Evolutionary conservation across 2,888 invertebrate genomes (phyloP), one percentile per base, ranked within the genome.

Genomic region (Xestia xanthographa): DNA sequence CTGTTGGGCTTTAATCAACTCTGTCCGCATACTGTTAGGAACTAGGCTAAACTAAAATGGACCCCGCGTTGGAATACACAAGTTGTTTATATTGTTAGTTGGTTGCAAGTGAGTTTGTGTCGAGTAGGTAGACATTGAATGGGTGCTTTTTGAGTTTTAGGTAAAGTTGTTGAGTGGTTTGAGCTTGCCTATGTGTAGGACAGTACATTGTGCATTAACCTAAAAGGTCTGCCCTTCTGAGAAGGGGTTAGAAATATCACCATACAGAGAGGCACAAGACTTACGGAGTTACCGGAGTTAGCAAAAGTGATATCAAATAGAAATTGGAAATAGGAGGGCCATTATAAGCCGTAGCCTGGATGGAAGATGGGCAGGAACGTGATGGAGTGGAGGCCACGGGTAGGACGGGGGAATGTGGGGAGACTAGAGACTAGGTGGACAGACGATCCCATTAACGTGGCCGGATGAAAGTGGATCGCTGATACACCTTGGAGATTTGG

Each of bases 11-110:
- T 62, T 58, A 80, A 67, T 83, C 56, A 67, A 63, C 56, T 66
- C 38, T 45, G 80, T 71, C 43, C 50, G 14, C 48, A 50, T 48
- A 63, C 34, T 71, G 74, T 71, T 77, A 63, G 5, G 14, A 82
- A 82, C 70, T 70, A 58, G 66, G 62, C 43, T 63, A 63, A 79
- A 84, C 80, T 79, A 26, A 60, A 82, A 79, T 62, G 56, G 50
- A 58, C 58, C 38, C 11, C 29, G 38, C 66, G 67, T 53, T 29
- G n/a, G n/a, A 53, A 63, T 50, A 66, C 60, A 38, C 74, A 74
- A 79, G 50, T 70, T 82, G 70, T 81, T 83, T 48, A 65, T 62
- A 83, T 26, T 69, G 72, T 72, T 78, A 62, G 34, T 34, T 41
- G 20, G 12, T 29, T 22, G 26, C 22, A 9, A 26, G 58, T 26